These are phyloP conservation scores for Enteromius trimaculatus DNA, from an alignment of 2,797 vertebrate genomes.

Conservation along the genomic window DNA sequence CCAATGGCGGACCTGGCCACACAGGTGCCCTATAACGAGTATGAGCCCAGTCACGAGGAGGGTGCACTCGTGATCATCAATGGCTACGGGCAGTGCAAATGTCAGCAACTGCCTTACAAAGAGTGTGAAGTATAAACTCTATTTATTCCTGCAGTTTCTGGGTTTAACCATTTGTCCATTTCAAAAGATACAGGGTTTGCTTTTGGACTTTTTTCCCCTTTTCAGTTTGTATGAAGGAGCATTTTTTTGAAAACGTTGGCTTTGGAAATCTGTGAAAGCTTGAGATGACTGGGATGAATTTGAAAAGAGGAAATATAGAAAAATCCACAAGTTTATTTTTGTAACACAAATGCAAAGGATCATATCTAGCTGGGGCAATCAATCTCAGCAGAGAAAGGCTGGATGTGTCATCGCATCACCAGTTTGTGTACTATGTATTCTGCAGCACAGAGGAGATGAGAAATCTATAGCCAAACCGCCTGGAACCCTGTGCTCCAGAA, in stretches of 20 bases:
- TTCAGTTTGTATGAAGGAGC: conserved; percentile 69
- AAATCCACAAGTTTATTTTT: conserved; percentile 86
- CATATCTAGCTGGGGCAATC: conserved; percentile 82
- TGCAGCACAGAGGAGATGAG: conserved; percentile 74
- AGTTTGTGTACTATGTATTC: conserved; percentile 71
- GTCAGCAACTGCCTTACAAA: conserved; percentile 99
- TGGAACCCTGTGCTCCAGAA: conserved; percentile 66
- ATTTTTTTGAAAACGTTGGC: conserved; percentile 79
- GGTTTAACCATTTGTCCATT: conserved; percentile 81
- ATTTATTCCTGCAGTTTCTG: conserved; percentile 81
- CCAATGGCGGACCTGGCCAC: conserved; percentile 97
- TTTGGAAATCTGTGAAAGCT: conserved; percentile 72
- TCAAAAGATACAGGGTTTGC: conserved; percentile 84
- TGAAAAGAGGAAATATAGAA: conserved; percentile 70
- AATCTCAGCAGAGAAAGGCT: conserved; percentile 77
- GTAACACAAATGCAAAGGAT: conserved; percentile 79
- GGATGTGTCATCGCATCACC: conserved; percentile 74
- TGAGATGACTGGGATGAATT: conserved; percentile 69
- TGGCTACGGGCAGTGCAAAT: conserved; percentile 99
- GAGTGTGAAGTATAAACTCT: conserved; percentile 98
- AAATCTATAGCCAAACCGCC: conserved; percentile 73
- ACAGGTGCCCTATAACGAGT: conserved; percentile 98
- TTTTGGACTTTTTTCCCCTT: conserved; percentile 69
- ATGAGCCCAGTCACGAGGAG: conserved; percentile 94
- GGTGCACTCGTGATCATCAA: conserved; percentile 99